These are phyloP conservation scores for Tribolium madens DNA, from an alignment of 1,140 invertebrate species.

Conservation along the genomic window DNA sequence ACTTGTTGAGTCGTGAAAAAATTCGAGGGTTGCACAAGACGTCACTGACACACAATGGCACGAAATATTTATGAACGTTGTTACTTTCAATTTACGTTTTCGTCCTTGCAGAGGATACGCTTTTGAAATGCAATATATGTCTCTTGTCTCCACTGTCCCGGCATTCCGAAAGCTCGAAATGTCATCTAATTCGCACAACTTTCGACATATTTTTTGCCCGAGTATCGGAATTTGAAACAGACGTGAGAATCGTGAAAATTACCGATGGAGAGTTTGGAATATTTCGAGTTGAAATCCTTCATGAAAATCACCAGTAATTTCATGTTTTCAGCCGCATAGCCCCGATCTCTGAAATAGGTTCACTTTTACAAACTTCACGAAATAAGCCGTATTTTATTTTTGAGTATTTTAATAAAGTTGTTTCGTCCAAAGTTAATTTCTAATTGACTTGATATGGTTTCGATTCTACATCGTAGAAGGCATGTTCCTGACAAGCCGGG, in stretches of 20 bases:
- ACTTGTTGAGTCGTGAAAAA: slow-evolving; percentile 32
- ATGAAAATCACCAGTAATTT: slow-evolving; percentile 16
- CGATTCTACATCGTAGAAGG: background rate
- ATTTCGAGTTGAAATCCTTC: too few relatives aligned
- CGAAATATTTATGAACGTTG: slow-evolving; percentile 4
- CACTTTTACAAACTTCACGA: slow-evolving; percentile 5
- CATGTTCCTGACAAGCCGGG: slow-evolving; percentile 1
- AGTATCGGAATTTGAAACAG: slow-evolving; percentile 11
- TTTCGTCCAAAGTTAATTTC: slow-evolving; percentile 1
- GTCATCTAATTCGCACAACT: slow-evolving; percentile 17
- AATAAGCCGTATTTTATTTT: too few relatives aligned
- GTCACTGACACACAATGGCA: slow-evolving; percentile 13
- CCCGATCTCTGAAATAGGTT: background rate
- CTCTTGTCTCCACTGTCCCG: background rate
- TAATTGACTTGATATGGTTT: slow-evolving; percentile 26
- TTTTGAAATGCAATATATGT: slow-evolving; percentile 36
- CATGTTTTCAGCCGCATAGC: slow-evolving; percentile 1
- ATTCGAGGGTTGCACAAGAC: background rate
- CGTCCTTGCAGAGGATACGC: slow-evolving; percentile 1
- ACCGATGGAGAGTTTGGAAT: slow-evolving; percentile 6
- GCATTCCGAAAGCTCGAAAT: background rate
- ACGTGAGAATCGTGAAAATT: background rate
- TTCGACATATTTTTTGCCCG: slow-evolving; percentile 13
- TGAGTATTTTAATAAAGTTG: slow-evolving; percentile 1
- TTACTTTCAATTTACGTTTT: slow-evolving; percentile 8